A percentile compares a stretch with the other conserved stretches of the same genome.
These are phyloP conservation scores for Danio aesculapii DNA, from an alignment of 2,797 vertebrate genomes.

Conservation along the genomic window DNA sequence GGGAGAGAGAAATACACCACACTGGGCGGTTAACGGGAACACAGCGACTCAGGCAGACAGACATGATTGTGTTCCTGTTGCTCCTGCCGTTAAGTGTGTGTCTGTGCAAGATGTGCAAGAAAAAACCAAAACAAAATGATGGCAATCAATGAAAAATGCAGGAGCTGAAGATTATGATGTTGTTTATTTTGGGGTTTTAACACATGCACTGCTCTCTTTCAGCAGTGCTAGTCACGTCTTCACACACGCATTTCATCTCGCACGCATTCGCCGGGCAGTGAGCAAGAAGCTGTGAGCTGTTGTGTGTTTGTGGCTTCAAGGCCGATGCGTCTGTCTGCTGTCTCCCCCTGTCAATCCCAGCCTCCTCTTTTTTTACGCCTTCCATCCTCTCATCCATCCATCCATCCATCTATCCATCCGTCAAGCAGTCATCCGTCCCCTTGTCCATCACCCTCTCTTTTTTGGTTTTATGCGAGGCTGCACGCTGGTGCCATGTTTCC, in stretches of 20 bases:
- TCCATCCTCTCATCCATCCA: constrained; percentile 58
- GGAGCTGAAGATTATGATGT: neutral
- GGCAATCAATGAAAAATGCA: neutral
- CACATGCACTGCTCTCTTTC: constrained; percentile 32
- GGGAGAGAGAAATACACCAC: constrained; percentile 18
- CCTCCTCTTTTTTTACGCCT: constrained; percentile 44
- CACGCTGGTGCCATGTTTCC: constrained; percentile 24
- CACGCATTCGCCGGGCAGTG: constrained; percentile 17
- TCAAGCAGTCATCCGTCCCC: constrained; percentile 68
- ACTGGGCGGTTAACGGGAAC: constrained; percentile 53
- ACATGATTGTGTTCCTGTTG: constrained; percentile 67
- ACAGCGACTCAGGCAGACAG: constrained; percentile 58
- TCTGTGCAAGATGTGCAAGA: constrained; percentile 1
- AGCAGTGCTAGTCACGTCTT: constrained; percentile 44
- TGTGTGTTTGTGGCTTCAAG: constrained; percentile 68
- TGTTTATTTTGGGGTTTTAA: constrained; percentile 27
- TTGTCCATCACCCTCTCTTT: constrained; percentile 58
- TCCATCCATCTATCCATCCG: constrained; percentile 59
- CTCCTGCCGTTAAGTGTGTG: constrained; percentile 58
- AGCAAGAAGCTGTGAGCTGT: constrained; percentile 58
- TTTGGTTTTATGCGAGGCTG: constrained; percentile 48
- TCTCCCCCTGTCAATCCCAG: constrained; percentile 70
- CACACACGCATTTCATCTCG: constrained; percentile 33
- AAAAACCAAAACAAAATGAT: neutral
- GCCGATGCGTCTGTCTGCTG: constrained; percentile 71